Conservation (phyloP, 2,888 invertebrate genomes). For the Drosophila niveifrons region DNA sequence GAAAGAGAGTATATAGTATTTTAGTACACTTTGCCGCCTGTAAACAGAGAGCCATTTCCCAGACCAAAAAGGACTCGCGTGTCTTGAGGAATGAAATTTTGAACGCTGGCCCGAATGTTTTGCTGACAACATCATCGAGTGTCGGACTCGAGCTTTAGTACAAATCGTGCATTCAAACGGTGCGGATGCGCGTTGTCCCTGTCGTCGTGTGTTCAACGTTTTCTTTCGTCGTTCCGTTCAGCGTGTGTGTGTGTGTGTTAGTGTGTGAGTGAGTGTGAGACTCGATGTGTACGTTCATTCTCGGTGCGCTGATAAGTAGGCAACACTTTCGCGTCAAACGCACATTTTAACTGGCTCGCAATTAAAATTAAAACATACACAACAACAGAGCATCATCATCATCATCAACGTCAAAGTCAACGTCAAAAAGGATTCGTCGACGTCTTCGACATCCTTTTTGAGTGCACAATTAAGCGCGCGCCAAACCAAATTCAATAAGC, state of each 20-base stretch:
- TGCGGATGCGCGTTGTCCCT: slow-evolving; percentile 81
- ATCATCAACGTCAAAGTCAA: slow-evolving; percentile 5
- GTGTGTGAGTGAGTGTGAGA: not conserved
- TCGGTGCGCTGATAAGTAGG: slow-evolving; percentile 48
- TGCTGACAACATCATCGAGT: slow-evolving; percentile 32
- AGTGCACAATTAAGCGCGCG: slow-evolving; percentile 57
- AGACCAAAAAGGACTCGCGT: slow-evolving; percentile 4
- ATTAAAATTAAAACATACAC: slow-evolving; percentile 20
- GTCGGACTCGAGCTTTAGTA: slow-evolving; percentile 76
- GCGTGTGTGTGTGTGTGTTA: slow-evolving; percentile 10
- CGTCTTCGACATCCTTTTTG: slow-evolving; percentile 7
- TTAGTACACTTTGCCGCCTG: slow-evolving; percentile 73
- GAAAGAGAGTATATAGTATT: slow-evolving; percentile 24
- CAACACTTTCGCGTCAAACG: slow-evolving; percentile 42
- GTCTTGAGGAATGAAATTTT: slow-evolving; percentile 60
- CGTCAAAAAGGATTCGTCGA: slow-evolving; percentile 15
- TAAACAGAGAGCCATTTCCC: slow-evolving; percentile 72
- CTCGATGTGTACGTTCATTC: slow-evolving; percentile 11
- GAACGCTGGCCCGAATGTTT: slow-evolving; percentile 55
- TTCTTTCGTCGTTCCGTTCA: slow-evolving; percentile 35
- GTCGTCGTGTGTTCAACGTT: slow-evolving; percentile 26
- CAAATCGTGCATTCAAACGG: slow-evolving; percentile 85
- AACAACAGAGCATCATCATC: not conserved
- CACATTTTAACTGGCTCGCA: slow-evolving; percentile 41
- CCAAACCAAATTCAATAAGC: slow-evolving; percentile 52